phyloP scores from a whole-genome alignment of 2,888 invertebrate species.

The Apodemia hepburni region DNA sequence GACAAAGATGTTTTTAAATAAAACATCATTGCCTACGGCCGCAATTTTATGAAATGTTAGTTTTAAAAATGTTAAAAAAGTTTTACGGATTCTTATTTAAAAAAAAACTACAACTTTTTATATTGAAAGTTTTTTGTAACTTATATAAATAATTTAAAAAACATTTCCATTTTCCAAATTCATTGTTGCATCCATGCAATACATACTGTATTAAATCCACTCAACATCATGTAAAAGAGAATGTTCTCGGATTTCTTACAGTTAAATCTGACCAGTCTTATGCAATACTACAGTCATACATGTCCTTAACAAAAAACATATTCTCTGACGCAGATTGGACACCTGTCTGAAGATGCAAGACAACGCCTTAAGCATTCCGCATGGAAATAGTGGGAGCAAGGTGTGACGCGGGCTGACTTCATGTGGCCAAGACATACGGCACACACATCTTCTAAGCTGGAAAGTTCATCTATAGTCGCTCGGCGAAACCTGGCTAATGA shows the following conservation, averaged over 20 bases:
- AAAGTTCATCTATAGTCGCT: slow-evolving; percentile 84
- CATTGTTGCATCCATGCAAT: too few species aligned
- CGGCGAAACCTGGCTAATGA: slow-evolving; percentile 82
- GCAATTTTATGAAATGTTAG: too few species aligned
- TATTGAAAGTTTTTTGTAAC: too few species aligned
- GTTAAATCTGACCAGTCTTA: neutral
- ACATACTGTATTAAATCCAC: too few species aligned
- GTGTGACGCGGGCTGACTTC: slow-evolving; percentile 86
- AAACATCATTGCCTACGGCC: too few species aligned
- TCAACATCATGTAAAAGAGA: too few species aligned
- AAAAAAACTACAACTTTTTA: too few species aligned
- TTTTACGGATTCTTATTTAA: too few species aligned
- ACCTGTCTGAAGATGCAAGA: slow-evolving; percentile 84
- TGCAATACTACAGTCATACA: slow-evolving; percentile 17
- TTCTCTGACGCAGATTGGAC: slow-evolving; percentile 88
- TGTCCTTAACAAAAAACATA: slow-evolving; percentile 74
- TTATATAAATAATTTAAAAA: too few species aligned
- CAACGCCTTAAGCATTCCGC: slow-evolving; percentile 87
- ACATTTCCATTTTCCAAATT: too few species aligned
- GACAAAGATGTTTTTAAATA: too few species aligned
- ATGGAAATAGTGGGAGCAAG: slow-evolving; percentile 90
- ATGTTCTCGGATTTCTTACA: neutral
- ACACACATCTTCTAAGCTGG: slow-evolving; percentile 87
- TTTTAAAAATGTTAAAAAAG: too few species aligned
- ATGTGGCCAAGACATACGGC: slow-evolving; percentile 87